These are phyloP conservation scores for Macrostomum lignano DNA, from an alignment of 1,140 invertebrate genomes.

Conservation along the genomic window DNA sequence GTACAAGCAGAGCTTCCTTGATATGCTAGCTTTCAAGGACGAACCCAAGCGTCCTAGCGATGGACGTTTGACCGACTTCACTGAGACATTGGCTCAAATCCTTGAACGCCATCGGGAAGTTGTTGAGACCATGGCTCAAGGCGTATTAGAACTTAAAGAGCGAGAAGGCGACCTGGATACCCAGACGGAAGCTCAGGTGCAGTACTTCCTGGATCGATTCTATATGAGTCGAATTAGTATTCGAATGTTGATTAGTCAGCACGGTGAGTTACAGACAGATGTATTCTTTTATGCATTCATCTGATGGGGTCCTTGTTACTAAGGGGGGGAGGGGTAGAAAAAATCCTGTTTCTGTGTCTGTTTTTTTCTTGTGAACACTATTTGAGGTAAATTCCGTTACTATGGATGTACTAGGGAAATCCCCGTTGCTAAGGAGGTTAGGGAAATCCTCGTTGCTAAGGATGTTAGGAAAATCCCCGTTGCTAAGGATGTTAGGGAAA, in stretches of 20 bases:
- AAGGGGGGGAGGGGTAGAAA: too few species aligned
- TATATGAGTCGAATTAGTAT: conserved; percentile 90
- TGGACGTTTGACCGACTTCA: conserved; percentile 39
- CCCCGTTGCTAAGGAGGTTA: too few species aligned
- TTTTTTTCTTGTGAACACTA: too few species aligned
- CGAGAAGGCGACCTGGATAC: conserved; percentile 54
- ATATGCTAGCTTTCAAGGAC: neutral
- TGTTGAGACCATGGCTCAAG: conserved; percentile 66
- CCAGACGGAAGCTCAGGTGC: conserved; percentile 57
- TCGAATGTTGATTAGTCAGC: conserved; percentile 91
- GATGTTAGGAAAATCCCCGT: too few species aligned
- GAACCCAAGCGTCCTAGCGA: conserved; percentile 12
- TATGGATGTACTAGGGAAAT: too few species aligned
- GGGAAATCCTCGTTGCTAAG: too few species aligned
- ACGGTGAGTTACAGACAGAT: conserved; percentile 58
- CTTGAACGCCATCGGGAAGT: conserved; percentile 76
- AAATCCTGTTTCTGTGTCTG: too few species aligned
- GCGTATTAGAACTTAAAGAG: conserved; percentile 78
- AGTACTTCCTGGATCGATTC: conserved; percentile 89
- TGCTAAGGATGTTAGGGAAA: too few species aligned
- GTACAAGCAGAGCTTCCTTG: neutral
- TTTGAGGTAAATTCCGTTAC: too few species aligned
- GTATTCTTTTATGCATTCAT: too few species aligned
- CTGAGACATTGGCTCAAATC: conserved; percentile 53
- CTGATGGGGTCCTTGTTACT: too few species aligned